phyloP scores from a whole-genome alignment of 2,888 invertebrate species.

The Chloromyia formosa region DNA sequence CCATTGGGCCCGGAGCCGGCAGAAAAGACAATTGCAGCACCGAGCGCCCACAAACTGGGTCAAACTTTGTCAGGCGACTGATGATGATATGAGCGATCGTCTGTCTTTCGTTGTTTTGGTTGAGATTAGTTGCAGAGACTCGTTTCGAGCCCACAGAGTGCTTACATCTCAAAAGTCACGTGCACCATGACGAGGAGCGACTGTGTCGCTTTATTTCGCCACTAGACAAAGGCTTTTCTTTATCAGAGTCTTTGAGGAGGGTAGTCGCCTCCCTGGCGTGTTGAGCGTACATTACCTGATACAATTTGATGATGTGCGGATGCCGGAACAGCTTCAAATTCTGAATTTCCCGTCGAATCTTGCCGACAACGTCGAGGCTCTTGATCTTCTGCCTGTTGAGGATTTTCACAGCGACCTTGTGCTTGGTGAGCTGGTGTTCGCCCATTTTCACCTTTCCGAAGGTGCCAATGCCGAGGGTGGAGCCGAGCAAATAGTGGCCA shows the following conservation, averaged over 20 bases:
- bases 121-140: not conserved
- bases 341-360: conserved; percentile 98
- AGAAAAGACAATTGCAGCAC: too few species aligned
- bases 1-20: too few species aligned
- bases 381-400: conserved; percentile 98
- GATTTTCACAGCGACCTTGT: conserved; percentile 99
- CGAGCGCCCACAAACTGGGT: too few species aligned
- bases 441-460: conserved; percentile 99
- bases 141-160: conserved; percentile 8
- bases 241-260: not conserved
- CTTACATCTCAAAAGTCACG: conserved; percentile 36
- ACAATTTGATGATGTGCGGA: conserved; percentile 99
- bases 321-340: conserved; percentile 99
- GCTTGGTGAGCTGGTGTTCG: conserved; percentile 95
- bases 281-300: conserved; percentile 67
- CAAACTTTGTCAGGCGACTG: too few species aligned
- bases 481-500: conserved; percentile 95
- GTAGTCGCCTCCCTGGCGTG: too few species aligned
- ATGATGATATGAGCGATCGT: too few species aligned
- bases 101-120: not conserved
- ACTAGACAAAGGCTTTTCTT: not conserved
- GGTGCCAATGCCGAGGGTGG: conserved; percentile 91
- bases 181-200: conserved; percentile 22
- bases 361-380: conserved; percentile 98
- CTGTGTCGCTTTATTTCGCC: not conserved